Evolutionary conservation across 1,140 invertebrate genomes (phyloP).

Genomic region (Drosophila saltans): DNA sequence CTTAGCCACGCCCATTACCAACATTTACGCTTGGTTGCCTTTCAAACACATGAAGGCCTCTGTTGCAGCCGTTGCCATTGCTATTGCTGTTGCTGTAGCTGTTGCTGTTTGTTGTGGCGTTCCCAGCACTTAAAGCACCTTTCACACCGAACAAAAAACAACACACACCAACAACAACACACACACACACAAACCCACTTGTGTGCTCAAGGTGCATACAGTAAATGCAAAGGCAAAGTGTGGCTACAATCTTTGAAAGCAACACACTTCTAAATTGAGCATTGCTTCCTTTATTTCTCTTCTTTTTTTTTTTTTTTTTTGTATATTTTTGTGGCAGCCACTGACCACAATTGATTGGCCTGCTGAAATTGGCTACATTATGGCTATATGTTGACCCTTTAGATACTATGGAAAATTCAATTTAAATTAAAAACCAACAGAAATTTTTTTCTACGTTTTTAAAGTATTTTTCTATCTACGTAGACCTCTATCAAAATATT

Average conservation of each 20-base stretch:
- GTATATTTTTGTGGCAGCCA: slow-evolving; percentile 13
- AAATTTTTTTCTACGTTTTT: too few species aligned
- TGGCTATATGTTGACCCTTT: neutral
- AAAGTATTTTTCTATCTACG: too few species aligned
- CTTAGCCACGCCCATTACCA: slow-evolving; percentile 33
- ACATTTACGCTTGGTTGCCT: slow-evolving; percentile 59
- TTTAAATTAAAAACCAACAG: neutral
- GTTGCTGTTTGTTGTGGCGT: slow-evolving; percentile 58
- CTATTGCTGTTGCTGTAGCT: slow-evolving; percentile 15
- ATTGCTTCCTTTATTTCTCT: neutral
- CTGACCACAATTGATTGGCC: slow-evolving; percentile 54
- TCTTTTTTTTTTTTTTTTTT: slow-evolving; percentile 23
- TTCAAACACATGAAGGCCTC: slow-evolving; percentile 58
- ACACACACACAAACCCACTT: slow-evolving; percentile 46
- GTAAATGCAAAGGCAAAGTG: slow-evolving; percentile 42
- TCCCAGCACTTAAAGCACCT: slow-evolving; percentile 62
- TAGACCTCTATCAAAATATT: too few species aligned
- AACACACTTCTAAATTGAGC: slow-evolving; percentile 9
- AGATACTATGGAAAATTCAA: neutral
- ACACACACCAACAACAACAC: slow-evolving; percentile 3
- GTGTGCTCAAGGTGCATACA: slow-evolving; percentile 56
- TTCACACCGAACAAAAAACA: slow-evolving; percentile 55
- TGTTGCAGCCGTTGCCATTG: slow-evolving; percentile 26
- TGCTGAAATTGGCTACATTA: slow-evolving; percentile 25
- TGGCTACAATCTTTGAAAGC: slow-evolving; percentile 18